Conservation (phyloP, 2,113 vertebrate species). For the Vimba vimba region DNA sequence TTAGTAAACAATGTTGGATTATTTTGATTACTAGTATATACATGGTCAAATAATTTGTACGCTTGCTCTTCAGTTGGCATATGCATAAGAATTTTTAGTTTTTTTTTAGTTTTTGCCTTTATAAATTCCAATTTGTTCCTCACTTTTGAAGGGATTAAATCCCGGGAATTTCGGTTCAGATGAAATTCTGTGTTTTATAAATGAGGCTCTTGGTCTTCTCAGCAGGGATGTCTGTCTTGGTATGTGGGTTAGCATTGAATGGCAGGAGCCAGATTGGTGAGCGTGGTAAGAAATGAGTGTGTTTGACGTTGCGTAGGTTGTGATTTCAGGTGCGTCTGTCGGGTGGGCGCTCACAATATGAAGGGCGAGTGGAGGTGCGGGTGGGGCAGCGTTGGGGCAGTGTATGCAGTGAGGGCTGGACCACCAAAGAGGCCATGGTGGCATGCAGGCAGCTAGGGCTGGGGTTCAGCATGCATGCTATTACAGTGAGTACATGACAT, state of each 20-base stretch:
- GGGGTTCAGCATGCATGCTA: conserved; percentile 86
- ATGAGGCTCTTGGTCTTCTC: neutral
- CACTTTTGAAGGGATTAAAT: neutral
- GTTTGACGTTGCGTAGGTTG: conserved; percentile 45
- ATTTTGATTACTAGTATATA: neutral
- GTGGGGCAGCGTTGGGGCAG: conserved; percentile 84
- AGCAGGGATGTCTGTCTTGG: neutral
- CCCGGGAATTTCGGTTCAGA: neutral
- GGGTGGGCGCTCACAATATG: conserved; percentile 79
- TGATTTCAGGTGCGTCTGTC: conserved; percentile 82
- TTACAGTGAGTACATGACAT: conserved; percentile 80
- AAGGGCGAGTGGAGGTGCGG: conserved; percentile 87
- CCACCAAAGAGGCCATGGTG: conserved; percentile 87
- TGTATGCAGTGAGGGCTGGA: conserved; percentile 87
- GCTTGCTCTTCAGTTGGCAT: neutral
- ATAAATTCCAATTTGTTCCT: neutral
- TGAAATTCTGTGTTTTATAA: neutral
- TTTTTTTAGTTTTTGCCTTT: neutral
- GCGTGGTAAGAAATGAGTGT: neutral
- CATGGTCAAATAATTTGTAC: neutral
- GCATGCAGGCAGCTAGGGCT: conserved; percentile 87
- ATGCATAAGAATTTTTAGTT: too few relatives aligned
- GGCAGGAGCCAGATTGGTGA: neutral
- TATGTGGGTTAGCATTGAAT: conserved; percentile 7
- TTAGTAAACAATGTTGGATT: neutral